Evolutionary conservation across 2,113 vertebrate species (phyloP).

Genomic region (Perca fluviatilis): DNA sequence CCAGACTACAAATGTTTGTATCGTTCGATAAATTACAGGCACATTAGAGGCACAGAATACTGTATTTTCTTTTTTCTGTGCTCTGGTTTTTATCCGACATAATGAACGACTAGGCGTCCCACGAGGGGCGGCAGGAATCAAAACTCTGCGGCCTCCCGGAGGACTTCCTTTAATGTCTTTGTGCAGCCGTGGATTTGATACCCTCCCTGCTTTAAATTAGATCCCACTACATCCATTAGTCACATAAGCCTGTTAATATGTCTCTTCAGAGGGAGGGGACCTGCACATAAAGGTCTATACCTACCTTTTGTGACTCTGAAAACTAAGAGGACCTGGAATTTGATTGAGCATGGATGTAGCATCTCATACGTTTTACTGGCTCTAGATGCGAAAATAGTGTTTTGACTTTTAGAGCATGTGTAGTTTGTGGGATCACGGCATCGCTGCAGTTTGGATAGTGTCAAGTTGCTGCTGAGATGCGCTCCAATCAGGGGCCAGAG

Average conservation of each 20-base stretch:
- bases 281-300: constrained; percentile 30
- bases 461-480: neutral
- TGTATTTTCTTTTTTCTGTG: constrained; percentile 46
- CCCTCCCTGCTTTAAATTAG: constrained; percentile 68
- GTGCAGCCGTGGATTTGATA: constrained; percentile 62
- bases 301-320: constrained; percentile 38
- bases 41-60: constrained; percentile 36
- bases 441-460: neutral
- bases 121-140: constrained; percentile 47
- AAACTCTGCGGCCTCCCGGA: constrained; percentile 49
- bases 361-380: neutral
- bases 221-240: constrained; percentile 69
- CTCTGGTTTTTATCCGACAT: constrained; percentile 44
- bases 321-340: neutral
- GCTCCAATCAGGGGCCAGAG: neutral
- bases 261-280: constrained; percentile 55
- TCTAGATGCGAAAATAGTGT: neutral
- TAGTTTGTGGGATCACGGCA: neutral
- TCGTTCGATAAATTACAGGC: constrained; percentile 49
- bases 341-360: neutral
- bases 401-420: neutral
- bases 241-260: constrained; percentile 65
- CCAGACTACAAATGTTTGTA: constrained; percentile 7
- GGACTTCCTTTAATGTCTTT: constrained; percentile 70
- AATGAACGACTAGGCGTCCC: constrained; percentile 59